Conservation (phyloP, 2,888 invertebrate species). For the Eristalis intricaria region DNA sequence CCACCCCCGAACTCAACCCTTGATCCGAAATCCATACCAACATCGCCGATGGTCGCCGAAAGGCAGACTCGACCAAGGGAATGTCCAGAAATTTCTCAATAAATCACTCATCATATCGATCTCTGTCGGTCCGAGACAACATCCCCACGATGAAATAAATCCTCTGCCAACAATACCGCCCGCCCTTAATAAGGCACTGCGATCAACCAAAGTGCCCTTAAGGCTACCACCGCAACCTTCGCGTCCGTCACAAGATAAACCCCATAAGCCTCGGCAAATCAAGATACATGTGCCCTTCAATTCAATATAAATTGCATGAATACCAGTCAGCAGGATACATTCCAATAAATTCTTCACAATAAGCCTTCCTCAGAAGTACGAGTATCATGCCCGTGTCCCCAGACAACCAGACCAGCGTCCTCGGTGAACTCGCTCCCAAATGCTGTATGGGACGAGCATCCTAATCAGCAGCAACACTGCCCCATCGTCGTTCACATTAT, state of each 20-base stretch:
- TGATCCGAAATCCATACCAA: background rate
- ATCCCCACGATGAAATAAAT: conserved; percentile 15
- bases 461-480: conserved; percentile 22
- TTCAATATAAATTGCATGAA: conserved; percentile 18
- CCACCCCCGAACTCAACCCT: too few species aligned
- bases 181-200: conserved; percentile 21
- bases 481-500: background rate
- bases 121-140: background rate
- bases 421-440: background rate
- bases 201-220: conserved; percentile 54
- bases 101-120: background rate
- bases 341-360: conserved; percentile 48
- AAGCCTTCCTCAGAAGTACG: conserved; percentile 12
- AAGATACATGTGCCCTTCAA: conserved; percentile 19
- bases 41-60: background rate
- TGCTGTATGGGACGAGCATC: conserved; percentile 20
- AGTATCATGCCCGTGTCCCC: background rate
- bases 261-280: background rate
- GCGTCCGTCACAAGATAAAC: background rate
- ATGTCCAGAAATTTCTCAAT: background rate
- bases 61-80: background rate
- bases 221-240: background rate
- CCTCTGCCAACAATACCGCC: conserved; percentile 21
- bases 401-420: background rate
- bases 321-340: background rate